Conservation (phyloP, 2,113 vertebrate genomes). For the Ginglymostoma cirratum region DNA sequence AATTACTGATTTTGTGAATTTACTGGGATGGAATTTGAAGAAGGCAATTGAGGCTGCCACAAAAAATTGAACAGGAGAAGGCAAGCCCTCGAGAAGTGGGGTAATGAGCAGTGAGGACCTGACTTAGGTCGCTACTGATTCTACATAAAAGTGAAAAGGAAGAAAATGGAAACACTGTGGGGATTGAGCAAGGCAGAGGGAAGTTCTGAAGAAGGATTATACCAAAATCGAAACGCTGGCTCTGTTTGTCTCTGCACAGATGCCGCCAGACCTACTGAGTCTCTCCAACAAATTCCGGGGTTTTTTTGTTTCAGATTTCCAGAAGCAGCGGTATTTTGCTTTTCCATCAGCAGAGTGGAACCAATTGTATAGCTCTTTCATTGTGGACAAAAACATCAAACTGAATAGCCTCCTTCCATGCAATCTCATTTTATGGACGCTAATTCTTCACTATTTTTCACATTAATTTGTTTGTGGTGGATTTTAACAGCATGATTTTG, state of each 20-base stretch:
- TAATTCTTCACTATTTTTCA: not conserved
- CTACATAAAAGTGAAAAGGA: no score
- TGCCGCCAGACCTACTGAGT: no score
- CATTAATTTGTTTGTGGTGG: not conserved
- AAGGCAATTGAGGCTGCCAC: not conserved
- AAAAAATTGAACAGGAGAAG: no score
- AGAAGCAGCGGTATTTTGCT: no score
- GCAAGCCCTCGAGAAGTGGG: no score
- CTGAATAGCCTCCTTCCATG: not conserved
- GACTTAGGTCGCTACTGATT: no score
- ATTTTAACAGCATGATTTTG: not conserved
- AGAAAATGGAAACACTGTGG: not conserved
- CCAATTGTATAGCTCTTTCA: not conserved
- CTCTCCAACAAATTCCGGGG: no score
- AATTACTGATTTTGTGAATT: not conserved
- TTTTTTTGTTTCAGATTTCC: no score
- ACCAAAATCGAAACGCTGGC: no score
- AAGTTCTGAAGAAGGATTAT: no score
- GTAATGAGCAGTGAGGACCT: no score
- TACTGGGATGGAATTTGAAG: not conserved
- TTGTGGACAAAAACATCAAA: not conserved
- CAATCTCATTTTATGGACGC: not conserved
- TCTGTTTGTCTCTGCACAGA: no score
- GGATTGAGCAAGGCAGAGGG: not conserved
- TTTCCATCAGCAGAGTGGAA: not conserved